Percentiles rank a stretch among this genome's conserved stretches.
phyloP scores from a whole-genome alignment of 2,888 invertebrate species.

The Agapostemon virescens region DNA sequence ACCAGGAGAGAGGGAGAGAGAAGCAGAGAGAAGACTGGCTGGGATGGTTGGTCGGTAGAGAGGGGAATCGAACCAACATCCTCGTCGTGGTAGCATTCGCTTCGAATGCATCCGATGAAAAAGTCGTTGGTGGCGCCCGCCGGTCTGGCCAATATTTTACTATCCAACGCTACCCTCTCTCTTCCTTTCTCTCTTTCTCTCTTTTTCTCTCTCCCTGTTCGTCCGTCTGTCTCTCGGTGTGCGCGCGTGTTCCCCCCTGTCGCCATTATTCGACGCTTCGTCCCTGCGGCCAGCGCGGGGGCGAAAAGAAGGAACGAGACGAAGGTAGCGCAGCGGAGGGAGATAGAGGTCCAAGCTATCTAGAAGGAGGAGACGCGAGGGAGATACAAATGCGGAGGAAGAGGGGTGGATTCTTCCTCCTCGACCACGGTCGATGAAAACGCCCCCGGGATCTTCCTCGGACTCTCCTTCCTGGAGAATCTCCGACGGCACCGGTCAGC shows the following conservation, averaged over 20 bases:
- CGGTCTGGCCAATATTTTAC: slow-evolving; percentile 79
- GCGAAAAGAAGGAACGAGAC: slow-evolving; percentile 34
- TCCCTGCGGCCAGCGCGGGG: slow-evolving; percentile 36
- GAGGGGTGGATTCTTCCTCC: slow-evolving; percentile 14
- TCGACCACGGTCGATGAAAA: slow-evolving; percentile 53
- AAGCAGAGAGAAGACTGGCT: slow-evolving; percentile 7
- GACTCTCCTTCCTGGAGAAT: slow-evolving; percentile 24
- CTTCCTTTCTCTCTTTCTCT: neutral
- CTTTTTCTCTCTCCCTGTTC: neutral
- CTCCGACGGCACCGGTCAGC: slow-evolving; percentile 5
- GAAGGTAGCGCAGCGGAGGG: slow-evolving; percentile 14
- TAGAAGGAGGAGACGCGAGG: slow-evolving; percentile 23
- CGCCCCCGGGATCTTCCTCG: slow-evolving; percentile 42
- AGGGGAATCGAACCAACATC: slow-evolving; percentile 31
- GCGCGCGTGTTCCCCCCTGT: slow-evolving; percentile 10
- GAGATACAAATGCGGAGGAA: slow-evolving; percentile 26
- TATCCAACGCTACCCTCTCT: slow-evolving; percentile 62
- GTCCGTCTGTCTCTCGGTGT: slow-evolving; percentile 20
- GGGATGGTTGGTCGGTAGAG: neutral
- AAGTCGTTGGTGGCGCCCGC: slow-evolving; percentile 73
- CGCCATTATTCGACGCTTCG: slow-evolving; percentile 61
- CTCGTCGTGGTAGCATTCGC: slow-evolving; percentile 43
- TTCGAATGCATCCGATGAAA: slow-evolving; percentile 63
- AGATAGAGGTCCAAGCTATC: neutral
- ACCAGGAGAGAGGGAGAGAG: neutral